Percentiles rank a stretch among this genome's conserved stretches.
These are phyloP conservation scores for Perca fluviatilis DNA, from an alignment of 2,113 vertebrate genomes.

Conservation along the genomic window DNA sequence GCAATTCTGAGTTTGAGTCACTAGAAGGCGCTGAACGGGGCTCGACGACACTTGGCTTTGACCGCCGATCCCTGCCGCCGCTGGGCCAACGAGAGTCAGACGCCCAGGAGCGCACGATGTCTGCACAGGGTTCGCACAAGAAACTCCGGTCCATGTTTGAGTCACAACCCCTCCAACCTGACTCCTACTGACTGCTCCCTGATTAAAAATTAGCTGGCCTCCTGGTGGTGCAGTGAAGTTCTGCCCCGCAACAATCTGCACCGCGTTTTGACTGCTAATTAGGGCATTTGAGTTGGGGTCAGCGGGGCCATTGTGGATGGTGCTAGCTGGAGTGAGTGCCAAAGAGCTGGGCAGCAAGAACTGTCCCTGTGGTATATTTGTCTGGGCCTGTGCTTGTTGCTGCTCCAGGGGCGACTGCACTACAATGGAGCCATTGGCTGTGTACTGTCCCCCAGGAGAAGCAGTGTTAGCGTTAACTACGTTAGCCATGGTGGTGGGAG, in stretches of 20 bases:
- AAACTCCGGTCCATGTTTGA: conserved; percentile 72
- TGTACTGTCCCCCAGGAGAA: conserved; percentile 78
- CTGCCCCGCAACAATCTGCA: conserved; percentile 93
- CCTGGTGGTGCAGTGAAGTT: conserved; percentile 87
- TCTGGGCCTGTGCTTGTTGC: conserved; percentile 84
- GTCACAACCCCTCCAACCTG: conserved; percentile 81
- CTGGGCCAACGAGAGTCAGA: conserved; percentile 88
- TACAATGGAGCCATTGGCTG: conserved; percentile 81
- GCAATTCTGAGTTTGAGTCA: conserved; percentile 90
- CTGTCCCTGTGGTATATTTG: conserved; percentile 87
- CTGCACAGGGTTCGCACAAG: conserved; percentile 76
- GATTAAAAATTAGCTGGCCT: conserved; percentile 93
- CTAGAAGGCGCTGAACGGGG: conserved; percentile 90
- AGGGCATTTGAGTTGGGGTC: conserved; percentile 90
- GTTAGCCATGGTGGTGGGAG: conserved; percentile 79
- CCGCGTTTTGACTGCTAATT: conserved; percentile 90
- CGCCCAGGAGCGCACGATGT: conserved; percentile 84
- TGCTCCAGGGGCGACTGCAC: conserved; percentile 88
- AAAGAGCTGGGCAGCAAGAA: conserved; percentile 92
- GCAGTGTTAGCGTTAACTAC: conserved; percentile 82
- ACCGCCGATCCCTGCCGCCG: conserved; percentile 84
- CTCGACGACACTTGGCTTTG: conserved; percentile 84
- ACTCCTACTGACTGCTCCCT: conserved; percentile 76
- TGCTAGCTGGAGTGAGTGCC: conserved; percentile 86
- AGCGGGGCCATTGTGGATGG: conserved; percentile 88